Conservation (phyloP, 2,888 invertebrate genomes). For the Meandrusa payeni region DNA sequence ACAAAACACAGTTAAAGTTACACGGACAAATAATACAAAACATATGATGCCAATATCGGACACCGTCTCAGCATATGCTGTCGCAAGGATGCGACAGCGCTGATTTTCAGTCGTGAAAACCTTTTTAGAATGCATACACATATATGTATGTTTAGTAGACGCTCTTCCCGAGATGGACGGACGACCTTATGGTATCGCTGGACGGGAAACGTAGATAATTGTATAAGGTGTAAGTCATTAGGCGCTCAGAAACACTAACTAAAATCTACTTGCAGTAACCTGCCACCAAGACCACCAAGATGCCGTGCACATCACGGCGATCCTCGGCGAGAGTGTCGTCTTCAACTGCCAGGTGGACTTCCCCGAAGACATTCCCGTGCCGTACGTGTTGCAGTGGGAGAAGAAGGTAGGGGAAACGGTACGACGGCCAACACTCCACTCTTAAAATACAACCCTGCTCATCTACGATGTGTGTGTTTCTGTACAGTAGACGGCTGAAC, state of each 20-base stretch:
- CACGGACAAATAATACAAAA: too few relatives aligned
- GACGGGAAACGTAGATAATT: too few relatives aligned
- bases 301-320: constrained; percentile 98
- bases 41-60: too few relatives aligned
- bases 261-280: constrained; percentile 72
- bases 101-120: too few relatives aligned
- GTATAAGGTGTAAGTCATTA: background rate
- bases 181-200: too few relatives aligned
- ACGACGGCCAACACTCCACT: constrained; percentile 85
- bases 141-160: too few relatives aligned
- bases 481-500: constrained; percentile 78
- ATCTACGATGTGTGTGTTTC: constrained; percentile 79
- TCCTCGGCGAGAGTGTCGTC: constrained; percentile 97
- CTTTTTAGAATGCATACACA: too few relatives aligned
- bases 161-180: too few relatives aligned
- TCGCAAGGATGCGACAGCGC: too few relatives aligned
- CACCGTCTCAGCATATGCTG: too few relatives aligned
- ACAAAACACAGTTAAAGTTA: too few relatives aligned
- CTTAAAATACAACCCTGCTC: constrained; percentile 80
- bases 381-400: constrained; percentile 99
- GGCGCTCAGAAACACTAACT: background rate
- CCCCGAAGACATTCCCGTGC: constrained; percentile 96
- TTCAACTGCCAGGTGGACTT: constrained; percentile 99
- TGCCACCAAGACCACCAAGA: constrained; percentile 93
- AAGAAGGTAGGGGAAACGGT: constrained; percentile 99